phyloP scores from a whole-genome alignment of 1,140 invertebrate genomes.

The Pentalonia nigronervosa region DNA sequence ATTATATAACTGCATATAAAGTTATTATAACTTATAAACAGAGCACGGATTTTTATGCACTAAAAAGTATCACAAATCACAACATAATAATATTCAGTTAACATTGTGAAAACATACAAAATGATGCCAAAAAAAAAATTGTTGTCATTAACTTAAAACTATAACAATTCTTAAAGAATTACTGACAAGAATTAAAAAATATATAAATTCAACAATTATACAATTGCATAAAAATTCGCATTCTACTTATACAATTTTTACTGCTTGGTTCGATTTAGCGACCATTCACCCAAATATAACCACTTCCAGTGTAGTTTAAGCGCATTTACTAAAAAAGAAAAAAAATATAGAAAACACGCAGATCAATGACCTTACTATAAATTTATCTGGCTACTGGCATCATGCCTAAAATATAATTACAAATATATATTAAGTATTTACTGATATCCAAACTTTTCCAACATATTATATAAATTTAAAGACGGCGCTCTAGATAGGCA shows the following conservation, averaged over 20 bases:
- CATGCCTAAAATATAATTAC: not conserved
- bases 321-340: not conserved
- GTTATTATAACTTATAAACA: too few species aligned
- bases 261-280: not conserved
- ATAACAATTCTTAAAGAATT: too few species aligned
- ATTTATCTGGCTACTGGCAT: not conserved
- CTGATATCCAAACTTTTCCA: not conserved
- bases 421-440: not conserved
- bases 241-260: not conserved
- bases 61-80: too few species aligned
- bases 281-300: not conserved
- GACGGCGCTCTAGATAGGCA: constrained; percentile 9
- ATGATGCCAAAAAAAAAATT: too few species aligned
- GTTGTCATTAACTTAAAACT: too few species aligned
- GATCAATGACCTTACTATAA: not conserved
- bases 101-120: too few species aligned
- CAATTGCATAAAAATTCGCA: not conserved
- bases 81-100: too few species aligned
- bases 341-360: not conserved
- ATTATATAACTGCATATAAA: too few species aligned
- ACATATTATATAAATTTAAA: not conserved
- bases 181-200: too few species aligned
- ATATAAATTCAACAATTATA: not conserved
- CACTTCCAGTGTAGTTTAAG: not conserved
- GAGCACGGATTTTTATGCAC: too few species aligned